A percentile compares a stretch with the other conserved stretches of the same genome.
phyloP scores from a whole-genome alignment of 2,797 vertebrate species.

The Crenichthys baileyi region DNA sequence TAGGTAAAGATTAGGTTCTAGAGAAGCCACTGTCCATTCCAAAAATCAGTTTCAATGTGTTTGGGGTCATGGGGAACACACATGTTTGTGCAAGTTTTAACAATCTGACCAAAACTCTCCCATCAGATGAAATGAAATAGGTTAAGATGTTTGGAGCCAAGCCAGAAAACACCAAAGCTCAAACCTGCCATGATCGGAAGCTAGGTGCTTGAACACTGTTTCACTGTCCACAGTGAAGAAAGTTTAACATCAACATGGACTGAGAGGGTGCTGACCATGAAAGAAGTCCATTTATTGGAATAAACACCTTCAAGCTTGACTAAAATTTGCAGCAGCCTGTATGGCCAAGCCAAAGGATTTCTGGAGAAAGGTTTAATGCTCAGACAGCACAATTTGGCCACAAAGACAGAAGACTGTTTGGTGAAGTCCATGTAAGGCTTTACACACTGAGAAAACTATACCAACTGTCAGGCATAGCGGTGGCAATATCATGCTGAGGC shows the following conservation, averaged over 20 bases:
- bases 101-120: too few relatives aligned
- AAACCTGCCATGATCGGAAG: neutral
- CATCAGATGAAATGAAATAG: neutral
- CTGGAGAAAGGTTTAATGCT: neutral
- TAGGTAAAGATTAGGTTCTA: neutral
- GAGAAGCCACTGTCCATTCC: neutral
- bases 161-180: neutral
- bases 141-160: neutral
- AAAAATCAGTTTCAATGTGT: too few relatives aligned
- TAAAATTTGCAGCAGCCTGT: neutral
- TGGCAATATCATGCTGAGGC: too few relatives aligned
- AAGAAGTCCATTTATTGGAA: neutral
- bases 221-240: neutral
- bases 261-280: neutral
- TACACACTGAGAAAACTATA: neutral
- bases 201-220: neutral
- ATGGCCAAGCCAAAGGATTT: neutral
- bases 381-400: neutral
- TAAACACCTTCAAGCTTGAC: neutral
- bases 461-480: neutral
- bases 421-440: neutral
- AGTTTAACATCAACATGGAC: neutral
- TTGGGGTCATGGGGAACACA: too few relatives aligned
- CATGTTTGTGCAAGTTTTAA: too few relatives aligned
- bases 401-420: neutral